Percentiles rank a stretch among this genome's conserved stretches.
phyloP scores from a whole-genome alignment of 2,888 invertebrate species.

The Polymixis lichenea region DNA sequence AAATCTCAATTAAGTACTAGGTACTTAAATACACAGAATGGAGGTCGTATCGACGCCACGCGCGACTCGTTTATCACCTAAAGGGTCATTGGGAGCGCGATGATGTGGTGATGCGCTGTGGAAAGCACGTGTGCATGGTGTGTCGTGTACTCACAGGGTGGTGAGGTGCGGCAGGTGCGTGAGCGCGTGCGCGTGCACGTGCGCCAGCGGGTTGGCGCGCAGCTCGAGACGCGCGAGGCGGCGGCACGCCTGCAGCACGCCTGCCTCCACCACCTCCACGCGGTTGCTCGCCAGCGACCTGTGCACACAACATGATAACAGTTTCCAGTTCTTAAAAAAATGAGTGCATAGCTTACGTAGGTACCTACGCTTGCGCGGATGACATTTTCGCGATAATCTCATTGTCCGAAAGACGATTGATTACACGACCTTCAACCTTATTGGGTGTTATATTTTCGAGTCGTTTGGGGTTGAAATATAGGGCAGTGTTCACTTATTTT shows the following conservation, averaged over 20 bases:
- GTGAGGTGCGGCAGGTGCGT: slow-evolving; percentile 92
- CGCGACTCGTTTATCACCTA: background rate
- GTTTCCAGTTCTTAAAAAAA: background rate
- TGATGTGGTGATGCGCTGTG: too few species aligned
- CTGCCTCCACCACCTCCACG: slow-evolving; percentile 93
- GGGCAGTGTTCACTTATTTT: background rate
- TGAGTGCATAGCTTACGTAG: too few species aligned
- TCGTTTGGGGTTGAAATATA: background rate
- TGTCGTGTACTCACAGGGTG: slow-evolving; percentile 80
- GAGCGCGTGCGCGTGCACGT: slow-evolving; percentile 93
- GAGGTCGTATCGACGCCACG: background rate
- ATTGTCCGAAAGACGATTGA: background rate
- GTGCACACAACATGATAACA: slow-evolving; percentile 54
- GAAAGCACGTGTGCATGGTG: background rate
- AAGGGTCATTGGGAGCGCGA: background rate
- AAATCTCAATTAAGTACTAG: background rate
- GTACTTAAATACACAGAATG: background rate
- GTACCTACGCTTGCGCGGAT: background rate
- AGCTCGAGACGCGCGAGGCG: slow-evolving; percentile 94
- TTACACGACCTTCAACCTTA: background rate
- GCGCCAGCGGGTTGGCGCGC: slow-evolving; percentile 95
- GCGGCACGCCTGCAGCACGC: slow-evolving; percentile 92
- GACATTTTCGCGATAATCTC: background rate
- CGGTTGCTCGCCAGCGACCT: slow-evolving; percentile 96
- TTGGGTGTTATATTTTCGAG: background rate